Evolutionary conservation across 2,113 vertebrate genomes (phyloP).

Genomic region (Psittacula cyanocephala): DNA sequence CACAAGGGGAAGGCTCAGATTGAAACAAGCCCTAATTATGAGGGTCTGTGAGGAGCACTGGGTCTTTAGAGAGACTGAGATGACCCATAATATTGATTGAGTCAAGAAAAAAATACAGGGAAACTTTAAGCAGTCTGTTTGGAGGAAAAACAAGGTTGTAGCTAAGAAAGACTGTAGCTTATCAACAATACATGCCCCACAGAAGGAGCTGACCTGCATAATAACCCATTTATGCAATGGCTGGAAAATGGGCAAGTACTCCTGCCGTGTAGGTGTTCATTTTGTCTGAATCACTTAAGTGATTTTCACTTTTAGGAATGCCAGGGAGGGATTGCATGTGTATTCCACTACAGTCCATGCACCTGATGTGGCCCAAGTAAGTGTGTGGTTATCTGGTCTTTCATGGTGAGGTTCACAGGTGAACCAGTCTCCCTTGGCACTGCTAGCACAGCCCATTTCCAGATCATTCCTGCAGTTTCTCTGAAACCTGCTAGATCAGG

Average conservation of each 20-base stretch:
- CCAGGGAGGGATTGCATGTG: rapidly evolving
- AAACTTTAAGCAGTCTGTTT: not conserved
- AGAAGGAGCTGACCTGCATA: not conserved
- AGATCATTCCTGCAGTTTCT: not conserved
- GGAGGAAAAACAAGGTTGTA: not conserved
- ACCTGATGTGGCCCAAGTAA: not conserved
- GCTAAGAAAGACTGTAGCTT: not conserved
- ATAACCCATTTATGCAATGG: not conserved
- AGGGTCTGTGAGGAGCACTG: not conserved
- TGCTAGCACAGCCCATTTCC: not conserved
- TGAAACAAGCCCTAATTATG: not conserved
- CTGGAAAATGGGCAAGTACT: not conserved
- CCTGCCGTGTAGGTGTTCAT: not conserved
- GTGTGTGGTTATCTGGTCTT: not conserved
- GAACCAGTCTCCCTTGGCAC: not conserved
- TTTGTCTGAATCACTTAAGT: not conserved
- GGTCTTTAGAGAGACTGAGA: not conserved
- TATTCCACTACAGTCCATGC: rapidly evolving
- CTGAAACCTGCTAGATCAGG: not conserved
- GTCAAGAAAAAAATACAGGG: not conserved
- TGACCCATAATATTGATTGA: not conserved
- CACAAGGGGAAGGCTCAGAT: slow-evolving; percentile 24
- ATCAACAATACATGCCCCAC: not conserved
- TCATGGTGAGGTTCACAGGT: not conserved
- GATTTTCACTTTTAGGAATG: not conserved